A percentile compares a stretch with the other conserved stretches of the same genome.
phyloP scores from a whole-genome alignment of 2,888 invertebrate genomes.

The Cheilosia impressa region DNA sequence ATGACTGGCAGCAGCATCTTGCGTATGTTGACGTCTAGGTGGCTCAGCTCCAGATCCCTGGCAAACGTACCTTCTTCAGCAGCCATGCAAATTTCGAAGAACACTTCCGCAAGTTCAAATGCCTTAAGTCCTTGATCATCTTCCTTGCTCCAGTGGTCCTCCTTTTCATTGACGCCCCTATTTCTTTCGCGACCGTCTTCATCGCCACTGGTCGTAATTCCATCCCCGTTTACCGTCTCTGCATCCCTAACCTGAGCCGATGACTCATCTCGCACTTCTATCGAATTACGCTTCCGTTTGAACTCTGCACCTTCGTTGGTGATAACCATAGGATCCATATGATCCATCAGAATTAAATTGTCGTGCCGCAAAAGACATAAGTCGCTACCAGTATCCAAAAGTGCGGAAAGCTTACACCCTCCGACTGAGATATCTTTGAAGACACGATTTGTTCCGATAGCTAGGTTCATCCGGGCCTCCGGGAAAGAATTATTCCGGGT shows the following conservation, averaged over 20 bases:
- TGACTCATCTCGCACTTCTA: background rate
- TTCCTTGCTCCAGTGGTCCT: background rate
- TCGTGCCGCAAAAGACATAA: too few relatives aligned
- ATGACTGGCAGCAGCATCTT: slow-evolving; percentile 8
- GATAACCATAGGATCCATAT: too few relatives aligned
- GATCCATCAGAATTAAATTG: too few relatives aligned
- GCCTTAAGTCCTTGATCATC: background rate
- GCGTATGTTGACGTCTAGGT: slow-evolving; percentile 13
- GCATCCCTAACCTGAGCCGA: background rate
- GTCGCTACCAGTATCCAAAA: too few relatives aligned
- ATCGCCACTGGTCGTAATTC: background rate
- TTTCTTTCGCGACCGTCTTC: background rate
- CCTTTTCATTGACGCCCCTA: background rate
- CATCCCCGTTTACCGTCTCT: background rate
- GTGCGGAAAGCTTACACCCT: too few relatives aligned
- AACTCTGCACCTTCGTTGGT: slow-evolving; percentile 32
- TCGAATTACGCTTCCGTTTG: background rate
- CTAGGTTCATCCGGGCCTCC: too few relatives aligned
- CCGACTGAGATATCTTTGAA: too few relatives aligned
- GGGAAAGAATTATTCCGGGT: too few relatives aligned
- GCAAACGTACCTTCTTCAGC: slow-evolving; percentile 11
- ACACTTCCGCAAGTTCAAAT: background rate
- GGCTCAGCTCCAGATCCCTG: slow-evolving; percentile 21
- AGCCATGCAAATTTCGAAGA: slow-evolving; percentile 1
- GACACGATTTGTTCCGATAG: too few relatives aligned